Evolutionary conservation across 35 echinoderm and acorn worm species (phyloP).

Genomic region (Acanthaster planci): DNA sequence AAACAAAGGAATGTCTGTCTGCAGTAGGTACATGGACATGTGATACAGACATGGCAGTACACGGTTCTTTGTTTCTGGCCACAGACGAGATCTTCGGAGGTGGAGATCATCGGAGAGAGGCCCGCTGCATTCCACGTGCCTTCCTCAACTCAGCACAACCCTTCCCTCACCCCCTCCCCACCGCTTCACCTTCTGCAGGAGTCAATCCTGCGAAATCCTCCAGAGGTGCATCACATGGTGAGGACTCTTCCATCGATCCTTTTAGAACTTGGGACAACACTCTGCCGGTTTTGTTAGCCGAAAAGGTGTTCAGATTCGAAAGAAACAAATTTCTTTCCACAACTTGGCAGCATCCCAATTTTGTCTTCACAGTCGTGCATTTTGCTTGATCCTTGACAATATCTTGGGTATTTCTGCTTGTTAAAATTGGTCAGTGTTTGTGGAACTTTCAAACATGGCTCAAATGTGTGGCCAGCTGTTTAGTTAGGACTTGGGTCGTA

Average conservation of each 20-base stretch:
- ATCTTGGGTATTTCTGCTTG: too few relatives aligned
- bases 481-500: too few relatives aligned
- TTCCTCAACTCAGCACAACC: conserved; percentile 92
- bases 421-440: too few relatives aligned
- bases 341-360: not conserved
- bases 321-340: too few relatives aligned
- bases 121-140: conserved; percentile 96
- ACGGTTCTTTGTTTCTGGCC: not conserved
- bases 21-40: too few relatives aligned
- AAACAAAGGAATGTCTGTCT: too few relatives aligned
- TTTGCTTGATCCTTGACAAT: too few relatives aligned
- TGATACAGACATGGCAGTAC: too few relatives aligned
- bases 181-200: conserved; percentile 88
- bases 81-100: conserved; percentile 80
- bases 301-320: too few relatives aligned
- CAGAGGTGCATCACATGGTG: conserved; percentile 93
- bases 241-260: not conserved
- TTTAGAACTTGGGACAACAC: not conserved
- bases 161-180: conserved; percentile 71
- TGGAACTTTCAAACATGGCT: too few relatives aligned
- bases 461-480: too few relatives aligned
- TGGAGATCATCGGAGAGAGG: conserved; percentile 87
- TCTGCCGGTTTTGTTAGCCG: too few relatives aligned
- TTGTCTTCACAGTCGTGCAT: not conserved
- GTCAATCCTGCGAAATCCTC: conserved; percentile 65